Conservation (phyloP, 2,888 invertebrate genomes). For the Physocephala rufipes region DNA sequence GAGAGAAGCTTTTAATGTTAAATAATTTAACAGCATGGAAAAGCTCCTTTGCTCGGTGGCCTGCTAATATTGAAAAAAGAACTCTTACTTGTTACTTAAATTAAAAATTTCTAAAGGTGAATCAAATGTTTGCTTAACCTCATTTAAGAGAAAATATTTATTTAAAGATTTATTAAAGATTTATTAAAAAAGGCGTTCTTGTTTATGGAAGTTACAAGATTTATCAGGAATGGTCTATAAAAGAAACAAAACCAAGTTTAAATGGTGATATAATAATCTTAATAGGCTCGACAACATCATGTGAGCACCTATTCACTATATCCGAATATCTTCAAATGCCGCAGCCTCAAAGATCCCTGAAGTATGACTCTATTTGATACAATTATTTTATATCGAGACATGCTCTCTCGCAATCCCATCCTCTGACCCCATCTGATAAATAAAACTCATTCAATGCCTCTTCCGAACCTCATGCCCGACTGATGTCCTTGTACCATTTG, state of each 20-base stretch:
- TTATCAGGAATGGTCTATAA: no score
- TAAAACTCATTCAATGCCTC: constrained; percentile 12
- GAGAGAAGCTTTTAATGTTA: not conserved
- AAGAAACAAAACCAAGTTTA: no score
- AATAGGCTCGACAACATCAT: no score
- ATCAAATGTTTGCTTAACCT: not conserved
- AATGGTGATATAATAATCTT: no score
- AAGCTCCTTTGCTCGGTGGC: not conserved
- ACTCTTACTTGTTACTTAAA: no score
- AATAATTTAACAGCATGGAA: not conserved
- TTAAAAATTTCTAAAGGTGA: no score
- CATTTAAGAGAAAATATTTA: not conserved
- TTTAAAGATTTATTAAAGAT: no score
- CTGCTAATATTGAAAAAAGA: not conserved
- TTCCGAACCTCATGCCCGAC: not conserved
- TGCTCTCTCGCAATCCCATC: not conserved
- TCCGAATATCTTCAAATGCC: no score
- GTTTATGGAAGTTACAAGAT: no score
- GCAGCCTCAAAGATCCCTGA: not conserved
- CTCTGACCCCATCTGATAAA: not conserved
- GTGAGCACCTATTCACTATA: no score
- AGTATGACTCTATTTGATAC: not conserved
- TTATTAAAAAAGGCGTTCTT: no score
- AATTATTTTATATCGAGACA: not conserved
- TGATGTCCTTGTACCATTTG: constrained; percentile 3